phyloP scores from a whole-genome alignment of 2,888 invertebrate species.

The Platynereis dumerilii region DNA sequence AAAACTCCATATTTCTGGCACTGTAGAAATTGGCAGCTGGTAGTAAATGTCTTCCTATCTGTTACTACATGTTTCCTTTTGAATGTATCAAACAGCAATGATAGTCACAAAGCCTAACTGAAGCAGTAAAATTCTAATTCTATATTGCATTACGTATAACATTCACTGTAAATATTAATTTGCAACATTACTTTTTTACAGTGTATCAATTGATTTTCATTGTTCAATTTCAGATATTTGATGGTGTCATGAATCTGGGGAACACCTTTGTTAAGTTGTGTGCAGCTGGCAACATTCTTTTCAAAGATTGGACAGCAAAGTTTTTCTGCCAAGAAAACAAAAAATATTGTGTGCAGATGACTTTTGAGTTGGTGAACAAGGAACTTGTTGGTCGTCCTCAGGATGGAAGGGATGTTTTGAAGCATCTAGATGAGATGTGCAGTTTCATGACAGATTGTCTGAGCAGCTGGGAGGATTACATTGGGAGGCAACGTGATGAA shows the following conservation, averaged over 20 bases:
- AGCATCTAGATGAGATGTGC: constrained; percentile 41
- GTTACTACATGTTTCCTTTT: too few relatives aligned
- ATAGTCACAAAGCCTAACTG: too few relatives aligned
- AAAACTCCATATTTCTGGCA: too few relatives aligned
- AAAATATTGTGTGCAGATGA: constrained; percentile 36
- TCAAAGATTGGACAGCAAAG: constrained; percentile 45
- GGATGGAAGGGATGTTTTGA: constrained; percentile 32
- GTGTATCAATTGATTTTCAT: too few relatives aligned
- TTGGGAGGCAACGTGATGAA: constrained; percentile 38
- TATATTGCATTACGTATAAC: too few relatives aligned
- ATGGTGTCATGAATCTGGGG: constrained; percentile 47
- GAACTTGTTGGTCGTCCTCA: constrained; percentile 28
- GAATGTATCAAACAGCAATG: too few relatives aligned
- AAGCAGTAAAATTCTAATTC: too few relatives aligned
- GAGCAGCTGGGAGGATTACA: constrained; percentile 43
- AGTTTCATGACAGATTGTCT: constrained; percentile 45
- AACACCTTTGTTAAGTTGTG: constrained; percentile 46
- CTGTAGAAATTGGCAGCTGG: too few relatives aligned
- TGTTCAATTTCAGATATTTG: constrained; percentile 52
- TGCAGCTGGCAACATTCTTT: constrained; percentile 49
- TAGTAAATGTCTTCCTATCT: too few relatives aligned
- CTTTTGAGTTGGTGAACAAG: constrained; percentile 39
- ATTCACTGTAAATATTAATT: too few relatives aligned
- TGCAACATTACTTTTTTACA: too few relatives aligned
- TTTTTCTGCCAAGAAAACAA: constrained; percentile 40